Evolutionary conservation across 2,113 vertebrate species (phyloP).

Genomic region (Cygnus buccinator): DNA sequence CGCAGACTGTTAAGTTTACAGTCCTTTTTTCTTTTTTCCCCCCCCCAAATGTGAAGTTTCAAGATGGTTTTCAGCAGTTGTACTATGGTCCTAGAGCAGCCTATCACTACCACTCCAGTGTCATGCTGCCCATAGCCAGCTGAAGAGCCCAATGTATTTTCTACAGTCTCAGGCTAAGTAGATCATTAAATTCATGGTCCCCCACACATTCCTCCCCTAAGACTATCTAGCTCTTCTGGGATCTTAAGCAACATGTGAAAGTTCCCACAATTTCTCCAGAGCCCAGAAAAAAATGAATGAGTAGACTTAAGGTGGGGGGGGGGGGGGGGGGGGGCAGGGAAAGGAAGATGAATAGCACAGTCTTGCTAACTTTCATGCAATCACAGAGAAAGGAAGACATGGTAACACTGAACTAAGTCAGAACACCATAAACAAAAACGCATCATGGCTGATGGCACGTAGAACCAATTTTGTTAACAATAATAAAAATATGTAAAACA

Average conservation of each 20-base stretch:
- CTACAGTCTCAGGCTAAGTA: neutral
- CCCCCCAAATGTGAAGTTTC: neutral
- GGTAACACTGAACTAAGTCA: neutral
- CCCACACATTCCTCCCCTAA: neutral
- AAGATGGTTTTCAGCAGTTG: neutral
- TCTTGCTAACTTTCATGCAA: neutral
- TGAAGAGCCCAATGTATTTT: neutral
- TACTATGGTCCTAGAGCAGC: neutral
- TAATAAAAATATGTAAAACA: neutral
- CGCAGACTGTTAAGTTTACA: neutral
- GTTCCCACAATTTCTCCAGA: neutral
- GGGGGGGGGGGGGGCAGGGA: too few species aligned
- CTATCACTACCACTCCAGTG: neutral
- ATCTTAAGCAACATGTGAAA: neutral
- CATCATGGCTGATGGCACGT: neutral
- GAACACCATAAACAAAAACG: neutral
- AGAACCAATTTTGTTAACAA: neutral
- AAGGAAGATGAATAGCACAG: neutral
- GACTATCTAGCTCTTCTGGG: neutral
- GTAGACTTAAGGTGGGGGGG: neutral
- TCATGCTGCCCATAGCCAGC: neutral
- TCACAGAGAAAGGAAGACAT: neutral
- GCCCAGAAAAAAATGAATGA: neutral
- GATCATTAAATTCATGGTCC: neutral
- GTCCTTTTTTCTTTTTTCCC: neutral